A percentile compares a stretch with the other conserved stretches of the same genome.
Evolutionary conservation across 2,797 vertebrate genomes (phyloP).

Genomic region (Apodemus agrarius): DNA sequence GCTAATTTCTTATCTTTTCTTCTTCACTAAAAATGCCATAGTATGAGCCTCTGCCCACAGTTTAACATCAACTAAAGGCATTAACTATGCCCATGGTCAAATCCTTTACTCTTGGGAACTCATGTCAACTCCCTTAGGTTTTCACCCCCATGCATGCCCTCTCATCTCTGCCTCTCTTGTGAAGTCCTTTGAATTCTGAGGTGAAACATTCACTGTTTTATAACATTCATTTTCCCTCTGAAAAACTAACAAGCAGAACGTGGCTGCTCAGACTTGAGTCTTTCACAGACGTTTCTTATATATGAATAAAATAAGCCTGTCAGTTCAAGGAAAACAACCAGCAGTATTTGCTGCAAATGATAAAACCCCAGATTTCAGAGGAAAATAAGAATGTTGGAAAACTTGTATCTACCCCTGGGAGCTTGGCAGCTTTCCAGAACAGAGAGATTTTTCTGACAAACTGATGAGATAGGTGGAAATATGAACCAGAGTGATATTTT

Average conservation of each 20-base stretch:
- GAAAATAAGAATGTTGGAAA: slow-evolving; percentile 38
- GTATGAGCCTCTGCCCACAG: background rate
- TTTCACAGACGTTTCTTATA: slow-evolving; percentile 28
- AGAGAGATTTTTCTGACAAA: background rate
- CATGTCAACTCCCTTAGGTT: background rate
- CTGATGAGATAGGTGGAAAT: background rate
- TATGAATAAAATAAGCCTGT: slow-evolving; percentile 21
- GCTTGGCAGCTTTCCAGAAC: background rate
- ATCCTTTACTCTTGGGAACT: background rate
- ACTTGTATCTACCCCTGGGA: background rate
- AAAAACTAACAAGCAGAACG: slow-evolving; percentile 14
- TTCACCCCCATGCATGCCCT: background rate
- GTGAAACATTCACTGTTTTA: slow-evolving; percentile 4
- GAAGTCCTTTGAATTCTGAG: background rate
- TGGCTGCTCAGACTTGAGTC: background rate
- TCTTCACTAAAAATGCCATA: background rate
- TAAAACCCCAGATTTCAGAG: slow-evolving; percentile 35
- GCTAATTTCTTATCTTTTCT: background rate
- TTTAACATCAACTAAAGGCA: background rate
- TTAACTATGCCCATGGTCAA: background rate
- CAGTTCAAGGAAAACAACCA: slow-evolving; percentile 46
- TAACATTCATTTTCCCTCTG: background rate
- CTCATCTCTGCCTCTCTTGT: background rate
- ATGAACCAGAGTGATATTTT: background rate
- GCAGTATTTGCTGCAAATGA: slow-evolving; percentile 12